A percentile compares a stretch with the other conserved stretches of the same genome.
Evolutionary conservation across 2,113 vertebrate genomes (phyloP).

Genomic region (Labeo catla): DNA sequence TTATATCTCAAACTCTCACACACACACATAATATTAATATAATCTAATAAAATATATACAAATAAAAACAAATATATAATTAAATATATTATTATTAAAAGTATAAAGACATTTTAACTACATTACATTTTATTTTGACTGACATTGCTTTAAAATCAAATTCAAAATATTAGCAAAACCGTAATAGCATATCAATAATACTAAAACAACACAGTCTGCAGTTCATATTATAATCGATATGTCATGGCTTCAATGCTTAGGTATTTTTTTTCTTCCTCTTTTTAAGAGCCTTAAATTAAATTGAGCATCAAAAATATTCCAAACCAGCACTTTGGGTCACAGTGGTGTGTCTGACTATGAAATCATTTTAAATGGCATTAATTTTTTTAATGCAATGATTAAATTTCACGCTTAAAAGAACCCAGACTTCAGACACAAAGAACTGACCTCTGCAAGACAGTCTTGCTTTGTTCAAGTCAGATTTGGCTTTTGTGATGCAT

Average conservation of each 20-base stretch:
- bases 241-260: neutral
- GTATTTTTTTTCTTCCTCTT: neutral
- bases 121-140: too few species aligned
- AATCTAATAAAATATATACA: too few species aligned
- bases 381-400: neutral
- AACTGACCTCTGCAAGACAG: neutral
- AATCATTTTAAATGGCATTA: neutral
- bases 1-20: too few species aligned
- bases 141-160: neutral
- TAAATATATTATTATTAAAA: too few species aligned
- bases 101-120: too few species aligned
- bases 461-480: neutral
- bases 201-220: neutral
- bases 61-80: too few species aligned
- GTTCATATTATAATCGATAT: neutral
- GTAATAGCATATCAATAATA: neutral
- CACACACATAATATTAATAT: too few species aligned
- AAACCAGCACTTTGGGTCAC: neutral
- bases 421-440: neutral
- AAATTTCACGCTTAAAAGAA: conserved; percentile 1
- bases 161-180: neutral
- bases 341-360: neutral
- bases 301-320: neutral
- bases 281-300: neutral
- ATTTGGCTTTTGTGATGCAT: conserved; percentile 6